Evolutionary conservation across 2,113 vertebrate species (phyloP).

Genomic region (Pristiophorus japonicus): DNA sequence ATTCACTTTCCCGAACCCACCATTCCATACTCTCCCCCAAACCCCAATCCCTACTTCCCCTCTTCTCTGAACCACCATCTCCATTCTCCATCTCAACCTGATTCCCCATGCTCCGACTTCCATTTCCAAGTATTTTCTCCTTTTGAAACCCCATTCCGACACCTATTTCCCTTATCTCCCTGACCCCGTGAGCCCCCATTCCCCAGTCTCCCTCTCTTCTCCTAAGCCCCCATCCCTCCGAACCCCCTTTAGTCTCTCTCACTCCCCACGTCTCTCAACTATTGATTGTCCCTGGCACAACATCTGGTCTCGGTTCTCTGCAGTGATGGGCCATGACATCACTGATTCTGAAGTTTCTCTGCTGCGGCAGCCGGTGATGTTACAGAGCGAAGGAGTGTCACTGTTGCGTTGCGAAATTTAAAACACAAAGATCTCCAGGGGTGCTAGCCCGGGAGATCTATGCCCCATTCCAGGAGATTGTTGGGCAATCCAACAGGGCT

Average conservation of each 20-base stretch:
- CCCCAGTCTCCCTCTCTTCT: background rate
- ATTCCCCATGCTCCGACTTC: background rate
- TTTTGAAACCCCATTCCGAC: background rate
- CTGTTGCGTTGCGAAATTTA: background rate
- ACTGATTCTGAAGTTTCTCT: background rate
- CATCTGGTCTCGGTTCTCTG: no score
- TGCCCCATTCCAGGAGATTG: no score
- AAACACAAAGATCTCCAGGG: no score
- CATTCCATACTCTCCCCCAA: background rate
- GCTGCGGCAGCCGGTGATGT: background rate
- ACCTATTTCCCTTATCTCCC: background rate
- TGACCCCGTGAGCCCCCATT: background rate
- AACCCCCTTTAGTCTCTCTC: background rate
- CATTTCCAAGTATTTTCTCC: background rate
- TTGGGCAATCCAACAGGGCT: no score
- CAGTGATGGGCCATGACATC: no score
- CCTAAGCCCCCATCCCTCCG: background rate
- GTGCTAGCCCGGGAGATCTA: no score
- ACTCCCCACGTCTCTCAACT: background rate
- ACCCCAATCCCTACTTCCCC: background rate
- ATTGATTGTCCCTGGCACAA: background rate
- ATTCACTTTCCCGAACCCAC: background rate
- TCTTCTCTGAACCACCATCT: background rate
- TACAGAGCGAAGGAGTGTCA: background rate
- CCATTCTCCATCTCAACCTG: background rate